A percentile compares a stretch with the other conserved stretches of the same genome.
Conservation (phyloP, 1,140 invertebrate species). For the Nasonia vitripennis region DNA sequence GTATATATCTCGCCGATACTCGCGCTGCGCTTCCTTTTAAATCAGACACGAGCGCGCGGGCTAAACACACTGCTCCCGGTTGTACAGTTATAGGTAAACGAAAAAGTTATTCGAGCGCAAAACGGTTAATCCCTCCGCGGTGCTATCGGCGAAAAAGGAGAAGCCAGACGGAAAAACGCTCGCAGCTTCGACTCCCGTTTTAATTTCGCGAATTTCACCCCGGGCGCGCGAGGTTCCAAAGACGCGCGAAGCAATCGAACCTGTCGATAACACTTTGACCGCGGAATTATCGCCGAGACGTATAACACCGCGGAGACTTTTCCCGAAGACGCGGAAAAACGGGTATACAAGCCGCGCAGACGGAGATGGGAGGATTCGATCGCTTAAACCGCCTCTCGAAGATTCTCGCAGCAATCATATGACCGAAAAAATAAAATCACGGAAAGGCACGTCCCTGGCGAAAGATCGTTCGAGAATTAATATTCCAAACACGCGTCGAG, state of each 20-base stretch:
- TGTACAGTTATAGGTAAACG: too few relatives aligned
- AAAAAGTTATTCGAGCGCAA: conserved; percentile 3
- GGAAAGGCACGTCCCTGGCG: not conserved
- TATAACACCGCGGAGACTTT: not conserved
- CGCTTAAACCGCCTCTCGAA: not conserved
- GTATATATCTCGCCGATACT: too few relatives aligned
- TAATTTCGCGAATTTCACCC: conserved; percentile 18
- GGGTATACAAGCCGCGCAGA: not conserved
- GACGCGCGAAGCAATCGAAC: conserved; percentile 16
- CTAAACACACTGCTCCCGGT: too few relatives aligned
- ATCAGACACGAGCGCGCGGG: too few relatives aligned
- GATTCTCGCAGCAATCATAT: not conserved
- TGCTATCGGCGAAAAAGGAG: not conserved
- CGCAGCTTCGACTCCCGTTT: not conserved
- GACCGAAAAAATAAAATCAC: not conserved
- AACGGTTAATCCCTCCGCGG: conserved; percentile 9
- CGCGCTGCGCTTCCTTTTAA: too few relatives aligned
- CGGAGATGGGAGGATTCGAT: not conserved
- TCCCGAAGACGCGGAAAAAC: not conserved
- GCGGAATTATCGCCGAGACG: not conserved
- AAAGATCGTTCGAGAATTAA: not conserved
- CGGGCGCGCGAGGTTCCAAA: not conserved
- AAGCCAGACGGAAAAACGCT: not conserved
- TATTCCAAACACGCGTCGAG: conserved; percentile 8
- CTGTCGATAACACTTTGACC: conserved; percentile 27